phyloP scores from a whole-genome alignment of 2,888 invertebrate genomes.

The Meiosimyza platycephala region DNA sequence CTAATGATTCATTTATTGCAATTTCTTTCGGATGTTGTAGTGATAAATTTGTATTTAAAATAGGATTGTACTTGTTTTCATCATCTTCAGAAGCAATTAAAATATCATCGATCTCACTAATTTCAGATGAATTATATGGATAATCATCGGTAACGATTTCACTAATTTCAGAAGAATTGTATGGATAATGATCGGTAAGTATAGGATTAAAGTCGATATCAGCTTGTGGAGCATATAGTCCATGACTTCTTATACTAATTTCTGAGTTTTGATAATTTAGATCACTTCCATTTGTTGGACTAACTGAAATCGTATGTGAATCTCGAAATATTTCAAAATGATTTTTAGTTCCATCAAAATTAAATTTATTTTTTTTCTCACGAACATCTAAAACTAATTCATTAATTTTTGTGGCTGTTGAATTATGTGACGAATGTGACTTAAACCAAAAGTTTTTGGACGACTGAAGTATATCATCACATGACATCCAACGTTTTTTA shows the following conservation, averaged over 20 bases:
- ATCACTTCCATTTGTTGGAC: conserved; percentile 72
- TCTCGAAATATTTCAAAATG: conserved; percentile 14
- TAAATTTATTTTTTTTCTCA: conserved; percentile 13
- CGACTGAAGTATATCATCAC: not conserved
- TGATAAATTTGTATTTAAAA: conserved; percentile 27
- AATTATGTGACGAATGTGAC: not conserved
- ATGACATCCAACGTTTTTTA: not conserved
- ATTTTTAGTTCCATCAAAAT: not conserved
- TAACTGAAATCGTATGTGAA: conserved; percentile 54
- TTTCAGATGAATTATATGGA: conserved; percentile 66
- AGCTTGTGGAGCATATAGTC: conserved; percentile 73
- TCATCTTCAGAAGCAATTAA: conserved; percentile 65
- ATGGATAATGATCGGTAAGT: conserved; percentile 66
- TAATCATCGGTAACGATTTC: conserved; percentile 65
- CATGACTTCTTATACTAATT: conserved; percentile 75
- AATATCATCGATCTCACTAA: conserved; percentile 64
- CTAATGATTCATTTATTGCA: conserved; percentile 68
- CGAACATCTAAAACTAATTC: not conserved
- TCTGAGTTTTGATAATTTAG: conserved; percentile 76
- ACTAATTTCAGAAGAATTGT: conserved; percentile 66
- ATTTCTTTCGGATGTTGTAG: conserved; percentile 45
- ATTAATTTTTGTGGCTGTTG: conserved; percentile 2
- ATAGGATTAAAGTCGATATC: conserved; percentile 69
- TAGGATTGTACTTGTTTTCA: conserved; percentile 39
- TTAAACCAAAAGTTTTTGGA: not conserved